Conservation (phyloP, 2,797 vertebrate genomes). For the Tamandua tetradactyla region DNA sequence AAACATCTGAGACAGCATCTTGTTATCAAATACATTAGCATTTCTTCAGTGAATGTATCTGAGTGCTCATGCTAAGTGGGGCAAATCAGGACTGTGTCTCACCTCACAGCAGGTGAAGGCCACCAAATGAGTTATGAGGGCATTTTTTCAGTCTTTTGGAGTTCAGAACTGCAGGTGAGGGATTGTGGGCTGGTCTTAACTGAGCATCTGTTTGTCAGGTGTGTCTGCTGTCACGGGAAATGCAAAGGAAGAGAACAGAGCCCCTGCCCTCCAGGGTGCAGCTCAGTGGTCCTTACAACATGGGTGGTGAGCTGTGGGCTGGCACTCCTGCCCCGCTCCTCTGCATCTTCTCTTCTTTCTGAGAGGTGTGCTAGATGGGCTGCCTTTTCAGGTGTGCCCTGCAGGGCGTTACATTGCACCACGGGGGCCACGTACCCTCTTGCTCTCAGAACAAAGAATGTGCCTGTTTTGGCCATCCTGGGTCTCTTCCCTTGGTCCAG, state of each 20-base stretch:
- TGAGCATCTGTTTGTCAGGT: not conserved
- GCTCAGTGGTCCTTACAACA: accelerated
- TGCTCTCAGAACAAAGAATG: not conserved
- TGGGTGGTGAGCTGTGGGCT: accelerated
- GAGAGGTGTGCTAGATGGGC: not conserved
- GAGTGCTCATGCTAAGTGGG: not conserved
- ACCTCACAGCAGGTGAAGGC: not conserved
- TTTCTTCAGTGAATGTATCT: not conserved
- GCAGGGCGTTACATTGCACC: not conserved
- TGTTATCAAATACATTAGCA: not conserved
- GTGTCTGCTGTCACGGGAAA: not conserved
- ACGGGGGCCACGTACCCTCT: not conserved
- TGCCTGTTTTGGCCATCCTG: too few species aligned
- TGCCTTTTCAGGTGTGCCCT: accelerated
- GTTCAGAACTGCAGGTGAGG: not conserved
- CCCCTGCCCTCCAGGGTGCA: not conserved
- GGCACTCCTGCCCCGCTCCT: not conserved
- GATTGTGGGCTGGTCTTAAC: not conserved
- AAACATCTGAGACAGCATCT: not conserved
- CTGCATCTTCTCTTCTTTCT: not conserved
- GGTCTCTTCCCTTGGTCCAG: not conserved
- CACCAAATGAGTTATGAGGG: not conserved
- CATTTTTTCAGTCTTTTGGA: not conserved
- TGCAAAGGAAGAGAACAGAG: not conserved
- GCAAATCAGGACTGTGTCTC: not conserved